Percentiles rank a stretch among this genome's conserved stretches.
Evolutionary conservation across 2,888 invertebrate genomes (phyloP).

Genomic region (Serripes groenlandicus): DNA sequence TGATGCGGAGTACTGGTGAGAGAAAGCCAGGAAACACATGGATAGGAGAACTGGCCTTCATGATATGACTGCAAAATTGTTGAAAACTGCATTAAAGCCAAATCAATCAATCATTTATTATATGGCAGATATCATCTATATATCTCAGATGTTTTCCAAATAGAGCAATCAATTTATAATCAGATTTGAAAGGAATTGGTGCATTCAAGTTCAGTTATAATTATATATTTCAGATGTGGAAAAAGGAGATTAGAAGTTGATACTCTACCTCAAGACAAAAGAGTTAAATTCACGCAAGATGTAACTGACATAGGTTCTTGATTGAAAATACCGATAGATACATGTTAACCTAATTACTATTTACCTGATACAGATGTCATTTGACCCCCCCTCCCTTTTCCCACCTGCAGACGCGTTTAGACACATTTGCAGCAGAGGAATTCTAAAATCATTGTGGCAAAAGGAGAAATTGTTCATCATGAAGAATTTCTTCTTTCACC

Average conservation of each 20-base stretch:
- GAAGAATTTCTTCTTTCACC: conserved; percentile 6
- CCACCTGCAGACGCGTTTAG: background rate
- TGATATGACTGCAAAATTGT: too few relatives aligned
- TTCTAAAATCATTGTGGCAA: background rate
- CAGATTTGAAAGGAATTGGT: background rate
- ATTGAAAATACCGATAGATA: background rate
- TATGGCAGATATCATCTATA: background rate
- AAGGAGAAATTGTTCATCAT: conserved; percentile 2
- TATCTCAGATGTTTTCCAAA: background rate
- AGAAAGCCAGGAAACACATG: too few relatives aligned
- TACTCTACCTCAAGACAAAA: background rate
- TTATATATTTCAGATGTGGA: background rate
- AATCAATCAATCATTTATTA: too few relatives aligned
- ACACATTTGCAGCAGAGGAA: background rate
- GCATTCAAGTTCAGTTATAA: background rate
- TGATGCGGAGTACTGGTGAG: too few relatives aligned
- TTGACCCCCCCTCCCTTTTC: background rate
- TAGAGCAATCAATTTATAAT: background rate
- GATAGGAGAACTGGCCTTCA: too few relatives aligned
- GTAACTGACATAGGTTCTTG: background rate
- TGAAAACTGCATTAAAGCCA: too few relatives aligned
- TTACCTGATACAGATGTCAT: background rate
- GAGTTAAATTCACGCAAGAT: background rate
- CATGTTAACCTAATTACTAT: background rate
- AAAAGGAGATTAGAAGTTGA: conserved; percentile 4